Evolutionary conservation across 2,797 vertebrate species (phyloP).

Genomic region (Coranthus polyacanthus): DNA sequence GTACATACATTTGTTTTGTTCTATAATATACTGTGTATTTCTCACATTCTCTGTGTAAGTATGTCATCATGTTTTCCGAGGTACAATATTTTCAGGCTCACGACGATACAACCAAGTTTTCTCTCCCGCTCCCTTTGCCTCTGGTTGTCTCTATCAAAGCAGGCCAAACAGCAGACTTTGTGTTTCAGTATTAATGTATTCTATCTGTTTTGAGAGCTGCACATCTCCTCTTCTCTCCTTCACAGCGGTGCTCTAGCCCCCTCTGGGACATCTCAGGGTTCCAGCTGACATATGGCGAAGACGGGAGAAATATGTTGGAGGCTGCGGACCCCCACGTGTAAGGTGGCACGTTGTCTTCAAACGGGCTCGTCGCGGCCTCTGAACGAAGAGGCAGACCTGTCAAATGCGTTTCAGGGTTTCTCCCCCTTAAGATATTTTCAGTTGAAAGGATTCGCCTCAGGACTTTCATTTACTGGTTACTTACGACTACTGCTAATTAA

Average conservation of each 20-base stretch:
- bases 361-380: constrained; percentile 22
- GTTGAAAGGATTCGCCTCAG: too few relatives aligned
- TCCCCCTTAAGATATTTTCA: constrained; percentile 16
- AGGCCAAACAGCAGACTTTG: constrained; percentile 50
- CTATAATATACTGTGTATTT: neutral
- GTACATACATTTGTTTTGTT: too few relatives aligned
- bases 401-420: neutral
- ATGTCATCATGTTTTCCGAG: constrained; percentile 10
- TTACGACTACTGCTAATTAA: too few relatives aligned
- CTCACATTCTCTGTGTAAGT: neutral
- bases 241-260: constrained; percentile 33
- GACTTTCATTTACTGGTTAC: too few relatives aligned
- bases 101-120: neutral
- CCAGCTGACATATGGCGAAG: constrained; percentile 62
- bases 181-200: constrained; percentile 73
- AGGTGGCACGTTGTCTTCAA: constrained; percentile 47
- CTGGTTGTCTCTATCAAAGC: constrained; percentile 45
- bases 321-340: constrained; percentile 40
- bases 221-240: constrained; percentile 43
- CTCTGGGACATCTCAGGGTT: constrained; percentile 47
- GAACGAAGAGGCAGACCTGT: neutral
- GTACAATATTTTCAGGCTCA: constrained; percentile 25
- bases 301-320: constrained; percentile 35
- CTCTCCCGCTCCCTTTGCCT: constrained; percentile 13
- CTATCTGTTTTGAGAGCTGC: constrained; percentile 67